Percentiles rank a stretch among this genome's conserved stretches.
Conservation (phyloP, 2,113 vertebrate species). For the Lasiurus cinereus region DNA sequence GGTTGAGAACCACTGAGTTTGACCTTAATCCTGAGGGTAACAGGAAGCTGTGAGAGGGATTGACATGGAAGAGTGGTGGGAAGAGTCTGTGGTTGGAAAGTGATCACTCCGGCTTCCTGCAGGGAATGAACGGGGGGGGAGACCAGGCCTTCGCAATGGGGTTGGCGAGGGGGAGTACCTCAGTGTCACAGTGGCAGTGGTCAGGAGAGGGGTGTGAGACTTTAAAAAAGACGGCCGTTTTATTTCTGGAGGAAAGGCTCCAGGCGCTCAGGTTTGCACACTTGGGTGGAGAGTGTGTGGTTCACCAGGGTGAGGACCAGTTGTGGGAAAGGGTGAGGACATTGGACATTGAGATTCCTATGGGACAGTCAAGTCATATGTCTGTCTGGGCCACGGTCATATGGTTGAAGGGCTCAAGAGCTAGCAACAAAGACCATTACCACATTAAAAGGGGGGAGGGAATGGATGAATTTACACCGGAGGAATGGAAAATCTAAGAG, state of each 20-base stretch:
- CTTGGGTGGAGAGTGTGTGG: not conserved
- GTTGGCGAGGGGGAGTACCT: not conserved
- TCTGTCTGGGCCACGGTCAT: fast-evolving
- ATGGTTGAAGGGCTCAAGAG: not conserved
- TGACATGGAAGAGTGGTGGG: not conserved
- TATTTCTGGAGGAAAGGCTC: not conserved
- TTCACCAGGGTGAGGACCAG: fast-evolving
- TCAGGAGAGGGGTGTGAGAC: not conserved
- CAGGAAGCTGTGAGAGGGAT: not conserved
- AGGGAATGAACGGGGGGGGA: not conserved
- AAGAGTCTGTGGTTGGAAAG: not conserved
- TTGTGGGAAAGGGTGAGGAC: not conserved
- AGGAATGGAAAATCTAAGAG: not conserved
- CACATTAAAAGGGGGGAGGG: not conserved
- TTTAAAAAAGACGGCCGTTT: not conserved
- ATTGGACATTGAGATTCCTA: not conserved
- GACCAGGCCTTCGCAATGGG: fast-evolving
- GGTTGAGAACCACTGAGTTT: no score
- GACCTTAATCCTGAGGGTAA: not conserved
- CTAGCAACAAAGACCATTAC: not conserved
- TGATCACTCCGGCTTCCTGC: not conserved
- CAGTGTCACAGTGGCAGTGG: not conserved
- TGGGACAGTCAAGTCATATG: fast-evolving
- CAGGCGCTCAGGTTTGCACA: not conserved
- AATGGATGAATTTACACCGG: not conserved